These are phyloP conservation scores for Ichneumoninae sp. DNA, from an alignment of 2,888 invertebrate genomes.

Conservation along the genomic window DNA sequence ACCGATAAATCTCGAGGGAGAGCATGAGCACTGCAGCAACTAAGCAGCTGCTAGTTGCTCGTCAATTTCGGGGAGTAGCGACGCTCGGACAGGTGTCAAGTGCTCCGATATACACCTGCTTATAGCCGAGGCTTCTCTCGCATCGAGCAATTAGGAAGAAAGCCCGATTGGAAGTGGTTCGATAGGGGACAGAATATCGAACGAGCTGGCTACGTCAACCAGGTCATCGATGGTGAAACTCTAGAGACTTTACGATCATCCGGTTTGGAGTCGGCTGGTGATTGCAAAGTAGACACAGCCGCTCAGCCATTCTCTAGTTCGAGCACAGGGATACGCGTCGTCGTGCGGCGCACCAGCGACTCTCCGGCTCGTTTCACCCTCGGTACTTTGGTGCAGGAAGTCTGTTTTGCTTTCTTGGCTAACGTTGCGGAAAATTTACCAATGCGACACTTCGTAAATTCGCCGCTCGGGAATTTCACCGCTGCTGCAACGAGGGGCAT, in stretches of 20 bases:
- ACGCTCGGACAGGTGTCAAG: not conserved
- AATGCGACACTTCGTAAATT: conserved; percentile 26
- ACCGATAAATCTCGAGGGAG: not conserved
- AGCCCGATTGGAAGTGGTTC: conserved; percentile 12
- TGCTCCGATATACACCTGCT: not conserved
- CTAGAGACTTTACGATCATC: not conserved
- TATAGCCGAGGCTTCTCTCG: not conserved
- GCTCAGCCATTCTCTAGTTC: not conserved
- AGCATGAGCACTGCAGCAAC: not conserved
- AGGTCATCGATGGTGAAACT: conserved; percentile 5
- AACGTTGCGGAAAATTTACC: conserved; percentile 48
- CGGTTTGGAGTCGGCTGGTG: not conserved
- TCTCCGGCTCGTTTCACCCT: conserved; percentile 5
- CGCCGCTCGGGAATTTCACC: not conserved
- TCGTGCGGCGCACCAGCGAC: conserved; percentile 2
- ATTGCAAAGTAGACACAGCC: conserved; percentile 13
- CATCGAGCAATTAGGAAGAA: conserved; percentile 28
- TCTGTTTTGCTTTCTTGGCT: conserved; percentile 12
- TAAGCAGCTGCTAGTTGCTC: not conserved
- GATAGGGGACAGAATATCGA: not conserved
- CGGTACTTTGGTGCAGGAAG: not conserved
- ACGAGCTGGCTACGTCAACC: not conserved
- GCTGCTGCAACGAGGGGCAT: not conserved
- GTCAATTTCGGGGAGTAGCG: not conserved
- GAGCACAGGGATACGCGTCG: conserved; percentile 15